Evolutionary conservation across 1,140 invertebrate species (phyloP).

Genomic region (Alviniconcha marisindica): DNA sequence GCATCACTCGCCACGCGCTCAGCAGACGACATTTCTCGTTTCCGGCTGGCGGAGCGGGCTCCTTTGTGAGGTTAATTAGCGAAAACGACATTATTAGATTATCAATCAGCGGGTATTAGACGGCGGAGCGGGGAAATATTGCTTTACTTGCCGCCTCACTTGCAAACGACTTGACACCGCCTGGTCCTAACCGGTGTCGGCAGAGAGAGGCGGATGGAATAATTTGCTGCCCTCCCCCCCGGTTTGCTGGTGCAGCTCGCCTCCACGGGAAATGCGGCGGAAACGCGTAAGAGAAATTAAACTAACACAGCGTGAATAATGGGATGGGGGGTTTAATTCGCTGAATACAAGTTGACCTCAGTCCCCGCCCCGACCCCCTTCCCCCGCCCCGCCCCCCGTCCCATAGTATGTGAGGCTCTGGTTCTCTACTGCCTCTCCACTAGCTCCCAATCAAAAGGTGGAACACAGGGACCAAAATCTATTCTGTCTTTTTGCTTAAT

Average conservation of each 20-base stretch:
- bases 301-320: slow-evolving; percentile 21
- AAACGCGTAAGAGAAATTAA: slow-evolving; percentile 7
- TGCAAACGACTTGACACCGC: slow-evolving; percentile 21
- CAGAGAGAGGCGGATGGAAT: slow-evolving; percentile 2
- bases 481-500: no score
- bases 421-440: no score
- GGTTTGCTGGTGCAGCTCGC: background rate
- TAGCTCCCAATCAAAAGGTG: no score
- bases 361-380: background rate
- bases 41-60: slow-evolving; percentile 23
- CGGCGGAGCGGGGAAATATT: slow-evolving; percentile 42
- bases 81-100: slow-evolving; percentile 47
- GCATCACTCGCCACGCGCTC: slow-evolving; percentile 19
- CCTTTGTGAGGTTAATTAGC: slow-evolving; percentile 47
- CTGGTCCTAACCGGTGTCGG: background rate
- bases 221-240: background rate
- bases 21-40: slow-evolving; percentile 19
- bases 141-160: slow-evolving; percentile 35
- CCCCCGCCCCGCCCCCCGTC: background rate
- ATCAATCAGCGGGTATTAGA: slow-evolving; percentile 47
- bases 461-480: no score
- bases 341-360: background rate
- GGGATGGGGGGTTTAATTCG: slow-evolving; percentile 17
- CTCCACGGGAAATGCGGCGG: slow-evolving; percentile 7
- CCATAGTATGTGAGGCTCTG: no score